Evolutionary conservation across 1,140 invertebrate genomes (phyloP).

Genomic region (Ctenoplectra terminalis): DNA sequence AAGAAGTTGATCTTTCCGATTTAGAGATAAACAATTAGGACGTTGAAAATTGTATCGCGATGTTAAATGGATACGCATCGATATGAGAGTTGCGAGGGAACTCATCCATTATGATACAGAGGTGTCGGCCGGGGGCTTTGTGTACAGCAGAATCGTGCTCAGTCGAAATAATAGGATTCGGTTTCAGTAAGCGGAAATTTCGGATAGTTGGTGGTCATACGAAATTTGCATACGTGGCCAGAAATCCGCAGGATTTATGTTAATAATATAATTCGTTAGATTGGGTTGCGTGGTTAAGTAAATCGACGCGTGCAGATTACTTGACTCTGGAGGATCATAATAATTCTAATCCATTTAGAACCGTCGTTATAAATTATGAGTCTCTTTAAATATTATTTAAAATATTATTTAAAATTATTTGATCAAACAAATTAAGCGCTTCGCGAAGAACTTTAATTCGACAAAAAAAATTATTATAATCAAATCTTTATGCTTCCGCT

Average conservation of each 20-base stretch:
- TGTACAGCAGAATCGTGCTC: constrained; percentile 9
- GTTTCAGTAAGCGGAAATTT: constrained; percentile 51
- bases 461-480: not conserved
- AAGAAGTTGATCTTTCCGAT: not conserved
- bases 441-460: no score
- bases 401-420: no score
- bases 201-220: constrained; percentile 44
- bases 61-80: not conserved
- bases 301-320: not conserved
- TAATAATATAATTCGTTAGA: constrained; percentile 44
- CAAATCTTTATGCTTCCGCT: no score
- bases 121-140: constrained; percentile 11
- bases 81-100: not conserved
- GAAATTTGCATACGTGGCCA: constrained; percentile 37
- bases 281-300: constrained; percentile 24
- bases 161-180: constrained; percentile 47
- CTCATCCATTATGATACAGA: constrained; percentile 31
- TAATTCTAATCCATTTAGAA: not conserved
- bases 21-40: not conserved
- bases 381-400: no score
- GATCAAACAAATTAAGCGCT: no score
- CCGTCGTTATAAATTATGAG: not conserved
- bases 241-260: constrained; percentile 47
- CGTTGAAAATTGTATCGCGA: not conserved
- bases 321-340: not conserved